Base-by-base conservation (phyloP, 2,888 invertebrate species). In the Cheilosia impressa region DNA sequence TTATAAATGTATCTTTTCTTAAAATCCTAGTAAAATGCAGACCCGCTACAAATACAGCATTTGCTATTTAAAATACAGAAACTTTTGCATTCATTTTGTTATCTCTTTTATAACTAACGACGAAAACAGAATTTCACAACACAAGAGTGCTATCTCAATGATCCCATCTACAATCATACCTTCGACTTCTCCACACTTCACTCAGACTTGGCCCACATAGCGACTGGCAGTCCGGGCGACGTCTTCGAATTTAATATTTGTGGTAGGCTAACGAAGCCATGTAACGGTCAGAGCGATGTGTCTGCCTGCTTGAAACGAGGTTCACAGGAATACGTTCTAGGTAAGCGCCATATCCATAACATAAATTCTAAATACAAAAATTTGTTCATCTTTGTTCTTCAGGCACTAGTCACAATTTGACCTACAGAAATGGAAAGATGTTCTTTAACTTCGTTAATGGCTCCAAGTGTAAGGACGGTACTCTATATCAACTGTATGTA, bases 221-320 rank as follows among this genome's bases (percentile, higher is more conserved):
- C 90, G 4, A 81, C 69, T 13, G 89, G 89, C 71, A 84, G 71
- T 10, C 85, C 78, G 31, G 89, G 89, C 45, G 91, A 91, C 79
- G 75, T 72, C 9, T 90, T 92, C 52, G 89, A 90, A 72, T 92
- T 91, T 78, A 92, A 92, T 82, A 87, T 92, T 13, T 92, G 92
- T 80, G 89, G 91, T 22, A 90, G 90, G 83, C 75, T 91, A 58
- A 89, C 89, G 3, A 89, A 88, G 68, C 87, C 71, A 34, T 92
- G 92, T 81, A 89, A 90, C 72, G 90, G 89, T 2, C 89, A 89
- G 45, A 88, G 75, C 38, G 88, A 89, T 76, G 91, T 90, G 19
- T 89, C 90, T 3, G 92, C 92, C n/a, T 92, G 92, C 55, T 88
- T 91, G 1, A 90, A 88, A 69, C 89, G 88, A 55, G 87, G 89